A percentile compares a stretch with the other conserved stretches of the same genome.
Conservation (phyloP, 2,797 vertebrate species). For the Microhierax caerulescens region DNA sequence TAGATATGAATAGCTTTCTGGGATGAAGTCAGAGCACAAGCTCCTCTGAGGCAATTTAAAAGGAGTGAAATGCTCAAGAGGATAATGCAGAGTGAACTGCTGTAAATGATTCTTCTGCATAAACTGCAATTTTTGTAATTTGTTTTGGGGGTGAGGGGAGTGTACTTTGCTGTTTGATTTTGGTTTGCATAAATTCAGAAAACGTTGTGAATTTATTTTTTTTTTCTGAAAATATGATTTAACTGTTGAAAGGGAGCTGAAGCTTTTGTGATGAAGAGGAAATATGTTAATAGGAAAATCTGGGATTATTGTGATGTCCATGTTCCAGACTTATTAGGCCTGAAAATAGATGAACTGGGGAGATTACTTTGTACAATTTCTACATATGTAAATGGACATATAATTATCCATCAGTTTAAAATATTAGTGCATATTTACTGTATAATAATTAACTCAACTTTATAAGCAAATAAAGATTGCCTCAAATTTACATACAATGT, state of each 20-base stretch:
- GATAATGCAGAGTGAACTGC: not conserved
- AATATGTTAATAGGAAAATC: not conserved
- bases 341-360: not conserved
- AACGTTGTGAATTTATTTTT: not conserved
- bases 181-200: not conserved
- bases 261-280: not conserved
- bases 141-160: not conserved
- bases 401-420: conserved; percentile 46
- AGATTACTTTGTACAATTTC: conserved; percentile 65
- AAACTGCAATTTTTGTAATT: not conserved
- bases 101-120: not conserved
- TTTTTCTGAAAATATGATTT: not conserved
- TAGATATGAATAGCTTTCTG: not conserved
- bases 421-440: conserved; percentile 65
- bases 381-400: conserved; percentile 55
- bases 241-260: not conserved
- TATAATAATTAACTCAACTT: conserved; percentile 73
- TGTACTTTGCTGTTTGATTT: not conserved
- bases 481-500: conserved; percentile 78
- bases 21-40: not conserved
- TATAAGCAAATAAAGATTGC: conserved; percentile 77
- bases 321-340: not conserved
- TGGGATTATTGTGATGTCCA: not conserved
- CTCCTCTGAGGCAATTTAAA: not conserved
- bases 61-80: not conserved